Conservation (phyloP, 2,888 invertebrate genomes). For the Catocala sponsa region DNA sequence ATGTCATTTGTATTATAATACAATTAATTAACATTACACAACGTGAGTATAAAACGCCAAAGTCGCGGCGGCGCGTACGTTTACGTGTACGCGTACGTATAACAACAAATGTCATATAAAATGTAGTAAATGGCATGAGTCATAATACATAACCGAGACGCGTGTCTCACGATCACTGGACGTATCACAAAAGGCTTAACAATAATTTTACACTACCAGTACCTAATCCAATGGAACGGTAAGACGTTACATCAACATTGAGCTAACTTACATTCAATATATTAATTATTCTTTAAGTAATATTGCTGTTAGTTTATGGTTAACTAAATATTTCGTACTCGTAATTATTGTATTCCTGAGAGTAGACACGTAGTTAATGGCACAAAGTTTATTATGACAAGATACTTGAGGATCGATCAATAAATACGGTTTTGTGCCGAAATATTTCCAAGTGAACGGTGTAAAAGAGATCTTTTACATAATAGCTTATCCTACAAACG, state of each 20-base stretch:
- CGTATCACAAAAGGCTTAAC: constrained; percentile 85
- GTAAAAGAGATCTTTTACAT: constrained; percentile 71
- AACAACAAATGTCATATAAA: constrained; percentile 40
- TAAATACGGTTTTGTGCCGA: constrained; percentile 72
- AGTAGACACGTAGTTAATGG: constrained; percentile 80
- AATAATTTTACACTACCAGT: constrained; percentile 80
- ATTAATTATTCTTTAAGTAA: constrained; percentile 84
- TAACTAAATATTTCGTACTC: constrained; percentile 76
- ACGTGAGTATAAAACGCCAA: constrained; percentile 48
- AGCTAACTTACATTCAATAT: constrained; percentile 86
- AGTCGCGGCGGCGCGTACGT: constrained; percentile 25
- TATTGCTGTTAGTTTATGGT: constrained; percentile 85
- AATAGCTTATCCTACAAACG: constrained; percentile 68
- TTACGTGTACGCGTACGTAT: constrained; percentile 28
- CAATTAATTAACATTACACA: constrained; percentile 43
- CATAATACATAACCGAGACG: constrained; percentile 35
- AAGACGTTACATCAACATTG: constrained; percentile 84
- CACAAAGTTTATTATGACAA: constrained; percentile 86
- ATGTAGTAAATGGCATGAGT: constrained; percentile 55
- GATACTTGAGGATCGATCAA: constrained; percentile 69
- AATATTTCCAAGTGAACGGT: constrained; percentile 52
- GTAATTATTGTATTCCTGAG: constrained; percentile 75
- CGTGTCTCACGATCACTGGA: constrained; percentile 74
- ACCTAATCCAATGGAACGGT: constrained; percentile 87
- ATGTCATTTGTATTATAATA: constrained; percentile 8